phyloP scores from a whole-genome alignment of 2,113 vertebrate species.

The Heterocephalus glaber region DNA sequence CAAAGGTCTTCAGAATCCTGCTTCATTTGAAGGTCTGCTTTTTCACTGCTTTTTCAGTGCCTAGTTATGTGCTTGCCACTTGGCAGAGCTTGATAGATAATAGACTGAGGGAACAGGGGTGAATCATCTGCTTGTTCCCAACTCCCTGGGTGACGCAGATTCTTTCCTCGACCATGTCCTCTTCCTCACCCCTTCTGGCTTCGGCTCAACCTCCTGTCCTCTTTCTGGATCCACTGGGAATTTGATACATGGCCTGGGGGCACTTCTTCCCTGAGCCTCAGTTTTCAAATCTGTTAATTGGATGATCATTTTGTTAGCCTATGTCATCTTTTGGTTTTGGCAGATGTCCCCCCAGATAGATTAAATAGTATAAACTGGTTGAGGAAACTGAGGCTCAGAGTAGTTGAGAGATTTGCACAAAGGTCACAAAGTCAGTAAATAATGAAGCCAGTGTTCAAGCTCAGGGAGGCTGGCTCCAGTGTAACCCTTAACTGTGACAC shows the following conservation, averaged over 20 bases:
- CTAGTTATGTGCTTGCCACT: background rate
- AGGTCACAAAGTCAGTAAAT: background rate
- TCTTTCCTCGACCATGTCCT: background rate
- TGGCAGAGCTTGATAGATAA: background rate
- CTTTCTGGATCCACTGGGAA: background rate
- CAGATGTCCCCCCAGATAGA: background rate
- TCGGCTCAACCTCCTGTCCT: background rate
- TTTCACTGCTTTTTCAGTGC: background rate
- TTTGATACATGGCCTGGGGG: background rate
- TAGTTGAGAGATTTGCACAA: background rate
- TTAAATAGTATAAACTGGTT: background rate
- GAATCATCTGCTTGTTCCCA: background rate
- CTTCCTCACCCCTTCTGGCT: background rate
- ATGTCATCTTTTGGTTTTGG: background rate
- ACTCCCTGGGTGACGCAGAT: background rate
- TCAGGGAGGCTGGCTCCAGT: background rate
- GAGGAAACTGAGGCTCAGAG: constrained; percentile 38
- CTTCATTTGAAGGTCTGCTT: background rate
- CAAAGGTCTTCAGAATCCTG: background rate
- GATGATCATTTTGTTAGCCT: background rate
- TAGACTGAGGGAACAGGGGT: background rate
- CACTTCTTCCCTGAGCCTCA: constrained; percentile 6
- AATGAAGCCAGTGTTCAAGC: background rate
- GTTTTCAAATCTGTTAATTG: constrained; percentile 43
- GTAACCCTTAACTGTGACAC: background rate